Conservation (phyloP, 2,888 invertebrate genomes). For the Meghimatium bilineatum region DNA sequence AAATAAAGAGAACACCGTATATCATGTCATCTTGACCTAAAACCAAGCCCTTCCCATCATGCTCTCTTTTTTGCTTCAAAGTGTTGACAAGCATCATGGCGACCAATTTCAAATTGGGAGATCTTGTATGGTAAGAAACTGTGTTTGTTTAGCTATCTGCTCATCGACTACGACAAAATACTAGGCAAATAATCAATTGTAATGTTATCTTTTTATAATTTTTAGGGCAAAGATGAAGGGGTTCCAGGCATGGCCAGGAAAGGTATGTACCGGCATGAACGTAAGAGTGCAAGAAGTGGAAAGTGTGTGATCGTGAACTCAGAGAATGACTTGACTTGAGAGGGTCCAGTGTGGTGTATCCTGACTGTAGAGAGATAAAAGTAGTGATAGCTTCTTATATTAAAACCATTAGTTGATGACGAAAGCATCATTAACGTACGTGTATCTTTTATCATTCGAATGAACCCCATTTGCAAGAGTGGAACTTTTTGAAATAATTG, state of each 20-base stretch:
- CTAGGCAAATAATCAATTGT: not conserved
- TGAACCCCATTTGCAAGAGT: too few relatives aligned
- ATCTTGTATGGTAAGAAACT: constrained; percentile 83
- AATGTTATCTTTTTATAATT: constrained; percentile 74
- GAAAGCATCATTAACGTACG: too few relatives aligned
- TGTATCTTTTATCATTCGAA: too few relatives aligned
- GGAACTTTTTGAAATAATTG: too few relatives aligned
- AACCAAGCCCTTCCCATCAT: constrained; percentile 52
- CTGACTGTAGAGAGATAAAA: too few relatives aligned
- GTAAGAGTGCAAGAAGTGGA: not conserved
- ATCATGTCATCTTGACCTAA: constrained; percentile 36
- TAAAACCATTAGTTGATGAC: too few relatives aligned
- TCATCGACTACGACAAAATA: not conserved
- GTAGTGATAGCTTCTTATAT: too few relatives aligned
- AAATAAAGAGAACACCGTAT: not conserved
- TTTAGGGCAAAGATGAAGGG: constrained; percentile 98
- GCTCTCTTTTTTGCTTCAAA: constrained; percentile 34
- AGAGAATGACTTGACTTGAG: too few relatives aligned
- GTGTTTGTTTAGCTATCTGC: not conserved
- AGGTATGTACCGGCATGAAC: constrained; percentile 83
- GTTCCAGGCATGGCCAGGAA: constrained; percentile 97
- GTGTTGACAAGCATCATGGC: constrained; percentile 78
- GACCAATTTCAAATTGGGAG: constrained; percentile 82
- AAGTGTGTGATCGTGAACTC: too few relatives aligned
- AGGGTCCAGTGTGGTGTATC: too few relatives aligned